Evolutionary conservation across 2,113 vertebrate genomes (phyloP), one percentile per base, ranked within the genome.

Genomic region (Indicator maculatus): DNA sequence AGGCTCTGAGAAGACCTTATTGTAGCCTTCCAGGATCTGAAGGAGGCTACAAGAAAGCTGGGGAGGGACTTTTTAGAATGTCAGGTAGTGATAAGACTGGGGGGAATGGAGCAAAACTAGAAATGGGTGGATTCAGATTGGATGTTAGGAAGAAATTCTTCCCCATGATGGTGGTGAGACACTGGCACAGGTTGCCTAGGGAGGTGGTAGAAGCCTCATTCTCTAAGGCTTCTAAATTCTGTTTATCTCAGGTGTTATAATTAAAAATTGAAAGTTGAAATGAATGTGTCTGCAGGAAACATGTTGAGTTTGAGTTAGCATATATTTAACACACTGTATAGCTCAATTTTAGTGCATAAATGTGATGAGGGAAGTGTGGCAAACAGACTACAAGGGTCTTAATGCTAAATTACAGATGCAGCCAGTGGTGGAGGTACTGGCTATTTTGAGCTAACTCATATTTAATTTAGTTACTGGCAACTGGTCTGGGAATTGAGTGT

Each of bases 401-500:
- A 60, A 69, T 77, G 66, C 41, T 81, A 73, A 85, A 28, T 6
- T 5, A 71, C 52, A 9, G 36, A 28, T 93, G 69, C n/a, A 78
- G 58, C 44, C n/a, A 50, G 33, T 19, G 47, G 60, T 12, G 45
- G 64, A 71, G 19, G 53, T 67, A 58, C 31, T 86, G 44, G 81
- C 86, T 83, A 63, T 92, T 89, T 95, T 89, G 30, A 74, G 72
- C 41, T 63, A 89, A 55, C 47, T 89, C 82, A 63, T 91, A 52
- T 64, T 91, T 52, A 90, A 86, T 88, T 90, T 39, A 9, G 33
- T 91, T 93, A 71, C 58, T 93, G 58, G 52, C 80, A 91, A 58
- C 61, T 38, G n/a, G 18, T 65, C 50, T 69, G 74, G 58, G 73
- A 93, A 90, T 78, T 94, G 41, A 83, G 53, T 72, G 1, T 86